These are phyloP conservation scores for Dione vanillae DNA, from an alignment of 2,888 invertebrate species.

Conservation along the genomic window DNA sequence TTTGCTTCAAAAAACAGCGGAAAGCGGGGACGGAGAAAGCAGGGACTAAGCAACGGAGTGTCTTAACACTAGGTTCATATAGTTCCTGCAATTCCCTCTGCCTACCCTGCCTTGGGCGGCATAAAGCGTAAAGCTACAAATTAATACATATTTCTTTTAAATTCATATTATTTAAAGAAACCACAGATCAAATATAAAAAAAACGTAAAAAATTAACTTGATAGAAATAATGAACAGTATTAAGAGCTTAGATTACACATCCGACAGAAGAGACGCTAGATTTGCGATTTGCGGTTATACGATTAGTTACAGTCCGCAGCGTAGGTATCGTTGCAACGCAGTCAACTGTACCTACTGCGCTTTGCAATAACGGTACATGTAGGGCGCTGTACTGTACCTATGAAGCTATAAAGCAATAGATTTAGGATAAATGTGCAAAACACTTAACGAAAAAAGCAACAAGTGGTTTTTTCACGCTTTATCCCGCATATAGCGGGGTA, in stretches of 20 bases:
- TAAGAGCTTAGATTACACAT: slow-evolving; percentile 9
- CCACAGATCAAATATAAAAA: background rate
- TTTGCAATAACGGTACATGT: slow-evolving; percentile 41
- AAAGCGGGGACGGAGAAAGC: too few species aligned
- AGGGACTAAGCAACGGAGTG: too few species aligned
- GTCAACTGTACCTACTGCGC: slow-evolving; percentile 42
- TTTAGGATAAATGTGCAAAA: slow-evolving; percentile 4
- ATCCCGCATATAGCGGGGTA: too few species aligned
- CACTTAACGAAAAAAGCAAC: too few species aligned
- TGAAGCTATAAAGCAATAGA: background rate
- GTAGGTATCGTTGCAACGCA: slow-evolving; percentile 31
- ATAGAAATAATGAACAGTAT: background rate
- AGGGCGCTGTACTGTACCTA: slow-evolving; percentile 27
- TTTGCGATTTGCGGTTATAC: slow-evolving; percentile 38
- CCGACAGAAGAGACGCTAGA: slow-evolving; percentile 23
- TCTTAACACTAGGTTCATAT: too few species aligned
- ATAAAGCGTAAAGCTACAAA: too few species aligned
- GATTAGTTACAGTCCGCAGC: slow-evolving; percentile 41
- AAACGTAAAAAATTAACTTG: background rate
- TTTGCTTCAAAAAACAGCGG: too few species aligned
- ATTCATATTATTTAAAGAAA: background rate
- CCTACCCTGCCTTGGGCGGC: too few species aligned
- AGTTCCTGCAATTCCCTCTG: too few species aligned
- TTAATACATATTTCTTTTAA: too few species aligned
- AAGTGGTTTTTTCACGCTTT: too few species aligned